Conservation (phyloP, 2,113 vertebrate species). For the Eclectus roratus region DNA sequence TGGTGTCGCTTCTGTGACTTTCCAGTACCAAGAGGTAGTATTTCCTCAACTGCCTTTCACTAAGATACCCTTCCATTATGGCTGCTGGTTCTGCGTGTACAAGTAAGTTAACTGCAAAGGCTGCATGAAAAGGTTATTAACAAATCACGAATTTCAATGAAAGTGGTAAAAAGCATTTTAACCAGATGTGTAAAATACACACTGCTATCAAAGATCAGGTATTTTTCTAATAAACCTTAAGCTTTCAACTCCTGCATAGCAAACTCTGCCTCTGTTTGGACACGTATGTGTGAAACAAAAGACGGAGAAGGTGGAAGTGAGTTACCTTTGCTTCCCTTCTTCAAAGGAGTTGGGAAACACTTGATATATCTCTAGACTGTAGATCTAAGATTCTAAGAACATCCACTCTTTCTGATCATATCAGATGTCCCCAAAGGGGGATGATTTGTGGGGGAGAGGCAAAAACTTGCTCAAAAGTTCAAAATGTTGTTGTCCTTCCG, state of each 20-base stretch:
- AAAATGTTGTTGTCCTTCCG: not conserved
- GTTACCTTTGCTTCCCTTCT: not conserved
- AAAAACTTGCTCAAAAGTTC: not conserved
- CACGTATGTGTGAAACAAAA: not conserved
- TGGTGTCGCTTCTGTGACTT: not conserved
- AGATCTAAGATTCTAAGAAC: not conserved
- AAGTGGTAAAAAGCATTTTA: not conserved
- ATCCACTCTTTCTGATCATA: not conserved
- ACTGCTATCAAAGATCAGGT: not conserved
- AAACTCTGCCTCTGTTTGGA: not conserved
- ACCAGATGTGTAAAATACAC: not conserved
- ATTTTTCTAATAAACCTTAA: not conserved
- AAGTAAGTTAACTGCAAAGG: not conserved
- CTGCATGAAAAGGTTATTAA: not conserved
- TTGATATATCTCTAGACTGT: not conserved
- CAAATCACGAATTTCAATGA: not conserved
- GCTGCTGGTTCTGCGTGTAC: not conserved
- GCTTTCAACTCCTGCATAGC: not conserved
- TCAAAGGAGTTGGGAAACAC: not conserved
- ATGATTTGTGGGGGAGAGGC: not conserved
- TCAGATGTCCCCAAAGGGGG: not conserved
- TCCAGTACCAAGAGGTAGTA: not conserved
- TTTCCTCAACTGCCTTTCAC: not conserved
- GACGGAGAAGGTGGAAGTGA: not conserved
- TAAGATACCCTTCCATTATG: not conserved